Percentiles rank a stretch among this genome's conserved stretches.
Evolutionary conservation across 2,888 invertebrate genomes (phyloP).

Genomic region (Aproaerema taeniolella): DNA sequence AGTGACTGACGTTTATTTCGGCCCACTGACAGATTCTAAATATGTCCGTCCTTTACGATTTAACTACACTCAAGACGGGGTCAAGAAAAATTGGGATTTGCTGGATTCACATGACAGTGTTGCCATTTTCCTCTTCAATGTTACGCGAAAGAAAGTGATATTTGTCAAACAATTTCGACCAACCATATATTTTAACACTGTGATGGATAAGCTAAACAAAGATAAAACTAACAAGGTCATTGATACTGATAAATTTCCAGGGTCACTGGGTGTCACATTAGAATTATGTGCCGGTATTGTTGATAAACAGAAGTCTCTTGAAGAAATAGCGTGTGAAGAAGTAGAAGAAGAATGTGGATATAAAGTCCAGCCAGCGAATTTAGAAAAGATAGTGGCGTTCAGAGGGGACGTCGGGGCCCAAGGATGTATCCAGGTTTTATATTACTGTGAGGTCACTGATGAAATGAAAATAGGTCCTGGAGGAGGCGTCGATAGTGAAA

Average conservation of each 20-base stretch:
- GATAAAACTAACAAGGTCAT: conserved; percentile 67
- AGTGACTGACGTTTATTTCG: conserved; percentile 60
- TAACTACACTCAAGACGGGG: conserved; percentile 85
- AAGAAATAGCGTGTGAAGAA: conserved; percentile 91
- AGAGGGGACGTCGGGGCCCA: conserved; percentile 87
- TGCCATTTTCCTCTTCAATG: conserved; percentile 89
- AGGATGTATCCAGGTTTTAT: conserved; percentile 88
- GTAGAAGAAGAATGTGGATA: conserved; percentile 97
- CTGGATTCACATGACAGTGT: conserved; percentile 92
- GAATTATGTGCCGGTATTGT: conserved; percentile 97
- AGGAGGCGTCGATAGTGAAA: conserved; percentile 27
- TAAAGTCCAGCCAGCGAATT: conserved; percentile 81
- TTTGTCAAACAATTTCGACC: conserved; percentile 96
- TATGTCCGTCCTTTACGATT: conserved; percentile 87
- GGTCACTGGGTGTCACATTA: conserved; percentile 85
- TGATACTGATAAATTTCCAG: conserved; percentile 82
- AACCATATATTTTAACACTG: conserved; percentile 86
- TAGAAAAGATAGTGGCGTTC: conserved; percentile 79
- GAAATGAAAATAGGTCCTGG: conserved; percentile 82
- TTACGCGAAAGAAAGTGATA: conserved; percentile 84
- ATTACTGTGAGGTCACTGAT: conserved; percentile 94
- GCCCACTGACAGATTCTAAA: conserved; percentile 80
- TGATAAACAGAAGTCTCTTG: conserved; percentile 85
- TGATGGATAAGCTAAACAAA: conserved; percentile 73
- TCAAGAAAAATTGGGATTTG: conserved; percentile 89